Evolutionary conservation across 2,797 vertebrate species (phyloP).

Genomic region (Neosilurus mollespiculum): DNA sequence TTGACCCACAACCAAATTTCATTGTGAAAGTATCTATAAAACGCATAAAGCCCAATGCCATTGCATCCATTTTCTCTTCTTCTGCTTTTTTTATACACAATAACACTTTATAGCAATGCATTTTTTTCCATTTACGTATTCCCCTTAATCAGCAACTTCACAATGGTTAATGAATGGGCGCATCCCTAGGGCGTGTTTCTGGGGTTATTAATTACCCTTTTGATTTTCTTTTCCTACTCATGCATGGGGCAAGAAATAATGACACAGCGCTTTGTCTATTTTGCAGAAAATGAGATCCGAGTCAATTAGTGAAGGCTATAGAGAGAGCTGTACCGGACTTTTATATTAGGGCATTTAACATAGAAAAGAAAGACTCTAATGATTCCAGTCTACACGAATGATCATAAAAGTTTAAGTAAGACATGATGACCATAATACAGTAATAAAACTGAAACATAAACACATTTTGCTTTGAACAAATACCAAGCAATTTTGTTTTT

Average conservation of each 20-base stretch:
- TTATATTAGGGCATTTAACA: neutral
- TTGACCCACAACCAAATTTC: neutral
- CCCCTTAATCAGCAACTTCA: constrained; percentile 67
- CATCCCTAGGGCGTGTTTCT: constrained; percentile 58
- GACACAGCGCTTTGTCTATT: constrained; percentile 21
- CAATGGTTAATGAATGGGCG: constrained; percentile 65
- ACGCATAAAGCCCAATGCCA: neutral
- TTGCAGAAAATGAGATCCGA: neutral
- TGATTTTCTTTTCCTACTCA: constrained; percentile 32
- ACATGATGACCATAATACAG: neutral
- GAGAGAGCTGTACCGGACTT: neutral
- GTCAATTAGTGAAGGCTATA: constrained; percentile 1
- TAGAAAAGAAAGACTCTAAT: neutral
- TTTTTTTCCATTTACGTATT: constrained; percentile 56
- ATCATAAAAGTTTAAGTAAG: neutral
- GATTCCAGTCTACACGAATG: neutral
- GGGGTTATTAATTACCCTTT: constrained; percentile 60
- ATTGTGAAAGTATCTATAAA: neutral
- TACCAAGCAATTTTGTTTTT: too few relatives aligned
- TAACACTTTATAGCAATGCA: constrained; percentile 60
- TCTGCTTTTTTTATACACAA: constrained; percentile 33
- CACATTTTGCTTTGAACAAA: too few relatives aligned
- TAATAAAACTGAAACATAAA: too few relatives aligned
- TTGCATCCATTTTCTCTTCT: constrained; percentile 14
- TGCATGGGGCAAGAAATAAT: constrained; percentile 32